phyloP scores from a whole-genome alignment of 1,140 invertebrate species.

The Lepidurus arcticus region DNA sequence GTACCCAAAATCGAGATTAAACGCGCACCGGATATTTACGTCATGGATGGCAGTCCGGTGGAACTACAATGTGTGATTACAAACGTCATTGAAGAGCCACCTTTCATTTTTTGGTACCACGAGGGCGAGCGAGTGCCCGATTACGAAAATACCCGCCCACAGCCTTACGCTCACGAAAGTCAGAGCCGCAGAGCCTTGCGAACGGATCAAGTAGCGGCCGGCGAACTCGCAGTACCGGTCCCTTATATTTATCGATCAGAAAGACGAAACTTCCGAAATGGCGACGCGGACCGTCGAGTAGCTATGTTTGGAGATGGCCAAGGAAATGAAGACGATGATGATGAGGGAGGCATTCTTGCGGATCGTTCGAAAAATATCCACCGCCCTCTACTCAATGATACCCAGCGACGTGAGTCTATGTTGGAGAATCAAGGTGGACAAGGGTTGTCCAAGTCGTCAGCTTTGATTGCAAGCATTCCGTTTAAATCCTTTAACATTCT shows the following conservation, averaged over 20 bases:
- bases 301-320: neutral
- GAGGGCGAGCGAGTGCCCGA: conserved; percentile 15
- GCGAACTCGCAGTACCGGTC: neutral
- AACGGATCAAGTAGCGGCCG: neutral
- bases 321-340: conserved; percentile 4
- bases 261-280: neutral
- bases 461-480: neutral
- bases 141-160: conserved; percentile 23
- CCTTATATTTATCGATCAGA: conserved; percentile 7
- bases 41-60: conserved; percentile 31
- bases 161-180: conserved; percentile 22
- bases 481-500: conserved; percentile 27
- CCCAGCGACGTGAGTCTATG: neutral
- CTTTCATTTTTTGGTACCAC: conserved; percentile 34
- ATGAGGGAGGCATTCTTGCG: neutral
- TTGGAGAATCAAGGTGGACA: neutral
- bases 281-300: neutral
- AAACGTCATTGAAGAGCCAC: conserved; percentile 31
- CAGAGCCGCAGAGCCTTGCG: neutral
- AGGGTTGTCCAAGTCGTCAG: neutral
- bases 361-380: neutral
- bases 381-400: neutral
- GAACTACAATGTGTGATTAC: conserved; percentile 31
- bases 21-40: conserved; percentile 33
- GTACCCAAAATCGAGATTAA: conserved; percentile 31